Base-by-base conservation (phyloP, 1,140 invertebrate species). In the Diuraphis noxia region DNA sequence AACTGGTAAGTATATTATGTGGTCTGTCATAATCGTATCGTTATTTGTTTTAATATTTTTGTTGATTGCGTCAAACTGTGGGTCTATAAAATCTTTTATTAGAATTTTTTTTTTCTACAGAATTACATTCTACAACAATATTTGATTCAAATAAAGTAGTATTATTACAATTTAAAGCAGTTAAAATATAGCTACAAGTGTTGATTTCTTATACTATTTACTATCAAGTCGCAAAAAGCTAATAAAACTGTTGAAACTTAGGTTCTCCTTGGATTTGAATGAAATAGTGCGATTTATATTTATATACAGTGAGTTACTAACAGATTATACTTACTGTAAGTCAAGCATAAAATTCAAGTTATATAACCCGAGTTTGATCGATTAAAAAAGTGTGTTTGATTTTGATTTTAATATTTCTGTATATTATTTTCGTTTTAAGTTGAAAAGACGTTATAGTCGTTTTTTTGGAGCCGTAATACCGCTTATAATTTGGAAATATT, bases 221-320 rank as follows among this genome's bases (percentile, higher is more conserved):
- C 49, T 56, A 87, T 56, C 34, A 30, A 56, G 38, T 40, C 46
- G 49, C 56, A 87, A 87, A 87, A 87, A 87, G 6, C 85, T 56
- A 56, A 87, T 87, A 87, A 87, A 87, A 87, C 34, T 56, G 49
- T 10, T 5, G 34, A 25, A 36, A 56, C 1, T 87, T 38, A 30
- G 46, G 34, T 56, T n/a, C 17, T 49, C 21, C 23, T 56, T 19
- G 10, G 34, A 30, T 87, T 36, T 46, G 19, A 52, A 36, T 34
- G 43, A 85, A 85, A 49, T 49, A 49, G 43, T 49, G 34, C 43
- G 30, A 72, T 72, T n/a, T n/a, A 30, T 36, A 46, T 49, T 49
- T 86, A 86, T 86, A 36, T 49, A n/a, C 13, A 38, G 46, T 30
- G 49, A 56, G 36, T 30, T 87, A 56, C 36, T 88, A 40, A 63